Conservation (phyloP, 1,140 invertebrate species). For the Eriosoma lanigerum region DNA sequence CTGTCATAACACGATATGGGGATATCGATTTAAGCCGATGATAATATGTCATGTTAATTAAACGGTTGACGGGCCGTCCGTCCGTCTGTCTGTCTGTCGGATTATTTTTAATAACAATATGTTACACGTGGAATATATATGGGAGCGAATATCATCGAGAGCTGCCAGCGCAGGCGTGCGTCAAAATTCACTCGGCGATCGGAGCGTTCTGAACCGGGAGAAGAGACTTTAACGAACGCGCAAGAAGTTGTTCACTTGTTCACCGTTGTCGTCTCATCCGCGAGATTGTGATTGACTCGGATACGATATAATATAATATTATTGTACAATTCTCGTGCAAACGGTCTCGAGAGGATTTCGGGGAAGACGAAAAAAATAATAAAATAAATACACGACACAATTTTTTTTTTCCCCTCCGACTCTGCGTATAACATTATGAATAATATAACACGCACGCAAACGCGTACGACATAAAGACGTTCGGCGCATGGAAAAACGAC, state of each 20-base stretch:
- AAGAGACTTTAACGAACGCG: conserved; percentile 40
- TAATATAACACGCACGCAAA: neutral
- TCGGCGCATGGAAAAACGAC: conserved; percentile 36
- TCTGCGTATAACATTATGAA: too few species aligned
- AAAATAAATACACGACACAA: neutral
- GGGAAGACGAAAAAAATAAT: neutral
- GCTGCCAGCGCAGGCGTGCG: neutral
- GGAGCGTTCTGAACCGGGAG: neutral
- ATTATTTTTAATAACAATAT: conserved; percentile 49
- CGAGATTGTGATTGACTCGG: neutral
- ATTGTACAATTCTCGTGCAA: neutral
- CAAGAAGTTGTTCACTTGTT: neutral
- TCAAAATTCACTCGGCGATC: neutral
- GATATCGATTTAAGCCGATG: conserved; percentile 47
- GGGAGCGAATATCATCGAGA: neutral
- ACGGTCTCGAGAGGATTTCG: neutral
- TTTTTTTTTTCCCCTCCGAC: neutral
- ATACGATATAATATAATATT: too few species aligned
- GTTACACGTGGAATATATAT: conserved; percentile 36
- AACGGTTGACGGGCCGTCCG: conserved; percentile 46
- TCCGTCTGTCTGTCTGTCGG: conserved; percentile 36
- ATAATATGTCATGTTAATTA: conserved; percentile 52
- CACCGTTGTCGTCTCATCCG: neutral
- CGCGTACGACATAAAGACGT: conserved; percentile 32
- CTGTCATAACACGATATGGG: conserved; percentile 50